These are phyloP conservation scores for Chrysemys picta DNA, from an alignment of 2,113 vertebrate genomes.

Conservation along the genomic window DNA sequence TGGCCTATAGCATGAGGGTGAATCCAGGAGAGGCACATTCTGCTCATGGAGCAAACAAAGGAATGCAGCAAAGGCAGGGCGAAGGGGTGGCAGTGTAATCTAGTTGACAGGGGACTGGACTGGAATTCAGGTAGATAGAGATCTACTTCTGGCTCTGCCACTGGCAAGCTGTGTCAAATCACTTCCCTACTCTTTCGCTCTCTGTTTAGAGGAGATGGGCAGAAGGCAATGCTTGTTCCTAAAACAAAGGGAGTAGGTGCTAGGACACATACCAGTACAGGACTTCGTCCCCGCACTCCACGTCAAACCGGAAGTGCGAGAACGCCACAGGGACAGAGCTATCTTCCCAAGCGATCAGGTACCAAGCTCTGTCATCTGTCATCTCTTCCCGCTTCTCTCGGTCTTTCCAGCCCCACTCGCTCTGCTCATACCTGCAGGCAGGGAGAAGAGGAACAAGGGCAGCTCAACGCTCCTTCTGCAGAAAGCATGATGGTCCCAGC, in stretches of 20 bases:
- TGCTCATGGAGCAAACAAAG: not conserved
- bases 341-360: constrained; percentile 87
- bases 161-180: not conserved
- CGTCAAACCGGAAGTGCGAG: constrained; percentile 94
- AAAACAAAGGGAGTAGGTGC: not conserved
- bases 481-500: not conserved
- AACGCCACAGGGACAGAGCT: constrained; percentile 86
- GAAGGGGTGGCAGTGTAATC: not conserved
- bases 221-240: not conserved
- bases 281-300: constrained; percentile 93
- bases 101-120: not conserved
- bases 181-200: not conserved
- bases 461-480: not conserved
- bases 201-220: not conserved
- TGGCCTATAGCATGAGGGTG: not conserved
- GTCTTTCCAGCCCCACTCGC: constrained; percentile 96
- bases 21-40: not conserved
- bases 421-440: constrained; percentile 88
- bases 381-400: constrained; percentile 93
- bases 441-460: not conserved
- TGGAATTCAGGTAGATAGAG: not conserved
- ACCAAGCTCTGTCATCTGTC: constrained; percentile 93
- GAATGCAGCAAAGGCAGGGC: not conserved
- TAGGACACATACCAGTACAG: constrained; percentile 87
- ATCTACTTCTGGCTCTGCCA: not conserved